Evolutionary conservation across 2,113 vertebrate species (phyloP).

Genomic region (Nothoprocta perdicaria): DNA sequence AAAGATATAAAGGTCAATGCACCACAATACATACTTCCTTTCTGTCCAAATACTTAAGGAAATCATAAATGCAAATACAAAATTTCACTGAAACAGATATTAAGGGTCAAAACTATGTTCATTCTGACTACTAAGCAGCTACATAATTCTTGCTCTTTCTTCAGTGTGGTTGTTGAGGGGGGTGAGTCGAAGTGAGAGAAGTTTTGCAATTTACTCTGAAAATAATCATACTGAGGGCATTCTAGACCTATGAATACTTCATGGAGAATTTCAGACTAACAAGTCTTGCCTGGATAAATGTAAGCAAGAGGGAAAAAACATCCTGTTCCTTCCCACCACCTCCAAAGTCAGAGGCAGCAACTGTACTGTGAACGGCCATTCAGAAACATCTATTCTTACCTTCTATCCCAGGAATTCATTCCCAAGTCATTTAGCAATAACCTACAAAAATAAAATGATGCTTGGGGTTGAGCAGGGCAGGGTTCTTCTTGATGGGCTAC

Average conservation of each 20-base stretch:
- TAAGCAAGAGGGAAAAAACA: background rate
- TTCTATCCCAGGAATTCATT: constrained; percentile 98
- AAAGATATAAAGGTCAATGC: background rate
- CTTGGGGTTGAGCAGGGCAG: constrained; percentile 82
- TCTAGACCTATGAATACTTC: background rate
- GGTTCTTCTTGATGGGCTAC: constrained; percentile 83
- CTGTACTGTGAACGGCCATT: accelerated
- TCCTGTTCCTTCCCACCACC: no score
- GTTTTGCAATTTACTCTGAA: background rate
- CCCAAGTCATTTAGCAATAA: constrained; percentile 92
- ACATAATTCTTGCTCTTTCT: accelerated
- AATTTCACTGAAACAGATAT: no score
- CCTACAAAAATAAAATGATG: constrained; percentile 95
- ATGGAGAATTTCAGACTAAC: background rate
- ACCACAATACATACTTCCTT: background rate
- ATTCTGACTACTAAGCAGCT: background rate
- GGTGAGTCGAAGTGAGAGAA: background rate
- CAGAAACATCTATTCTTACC: constrained; percentile 75
- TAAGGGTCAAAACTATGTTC: background rate
- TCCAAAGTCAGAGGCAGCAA: background rate
- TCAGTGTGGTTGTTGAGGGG: accelerated
- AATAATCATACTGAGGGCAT: background rate
- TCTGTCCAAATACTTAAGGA: background rate
- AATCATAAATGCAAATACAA: background rate
- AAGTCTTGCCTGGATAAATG: background rate